phyloP scores from a whole-genome alignment of 2,797 vertebrate genomes.

The Remorina albescens region DNA sequence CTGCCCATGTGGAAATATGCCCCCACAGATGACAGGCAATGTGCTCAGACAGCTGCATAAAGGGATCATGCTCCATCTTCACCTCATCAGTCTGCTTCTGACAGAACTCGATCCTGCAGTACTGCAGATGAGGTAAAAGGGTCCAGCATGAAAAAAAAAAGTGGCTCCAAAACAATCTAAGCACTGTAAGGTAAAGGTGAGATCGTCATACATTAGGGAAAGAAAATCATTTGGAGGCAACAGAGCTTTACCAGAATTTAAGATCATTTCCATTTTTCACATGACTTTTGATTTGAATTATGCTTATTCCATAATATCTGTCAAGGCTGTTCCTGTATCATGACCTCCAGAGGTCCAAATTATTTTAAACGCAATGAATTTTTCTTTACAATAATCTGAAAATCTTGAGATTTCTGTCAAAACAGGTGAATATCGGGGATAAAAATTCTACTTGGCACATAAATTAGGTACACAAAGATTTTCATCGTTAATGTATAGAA shows the following conservation, averaged over 20 bases:
- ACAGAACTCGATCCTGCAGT: conserved; percentile 53
- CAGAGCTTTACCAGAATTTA: conserved; percentile 32
- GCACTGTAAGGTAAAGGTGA: conserved; percentile 51
- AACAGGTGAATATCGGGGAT: conserved; percentile 30
- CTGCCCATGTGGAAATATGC: conserved; percentile 69
- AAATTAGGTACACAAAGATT: conserved; percentile 59
- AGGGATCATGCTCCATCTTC: conserved; percentile 69
- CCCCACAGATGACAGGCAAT: conserved; percentile 74
- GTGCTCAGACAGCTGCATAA: conserved; percentile 77
- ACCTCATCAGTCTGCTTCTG: conserved; percentile 55
- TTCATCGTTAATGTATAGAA: conserved; percentile 50
- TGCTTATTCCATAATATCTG: conserved; percentile 26
- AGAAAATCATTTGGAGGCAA: conserved; percentile 43
- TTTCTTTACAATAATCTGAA: conserved; percentile 25
- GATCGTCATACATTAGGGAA: conserved; percentile 45
- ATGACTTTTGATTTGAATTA: conserved; percentile 27
- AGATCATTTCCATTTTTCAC: conserved; percentile 21
- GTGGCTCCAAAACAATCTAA: conserved; percentile 55
- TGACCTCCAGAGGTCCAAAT: conserved; percentile 36
- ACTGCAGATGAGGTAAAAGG: conserved; percentile 62
- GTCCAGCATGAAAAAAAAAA: conserved; percentile 55
- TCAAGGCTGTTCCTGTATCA: conserved; percentile 24
- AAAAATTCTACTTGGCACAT: conserved; percentile 43
- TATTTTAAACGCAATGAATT: conserved; percentile 27
- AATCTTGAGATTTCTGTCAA: conserved; percentile 9